Evolutionary conservation across 2,113 vertebrate genomes (phyloP).

Genomic region (Pygoscelis antarcticus): DNA sequence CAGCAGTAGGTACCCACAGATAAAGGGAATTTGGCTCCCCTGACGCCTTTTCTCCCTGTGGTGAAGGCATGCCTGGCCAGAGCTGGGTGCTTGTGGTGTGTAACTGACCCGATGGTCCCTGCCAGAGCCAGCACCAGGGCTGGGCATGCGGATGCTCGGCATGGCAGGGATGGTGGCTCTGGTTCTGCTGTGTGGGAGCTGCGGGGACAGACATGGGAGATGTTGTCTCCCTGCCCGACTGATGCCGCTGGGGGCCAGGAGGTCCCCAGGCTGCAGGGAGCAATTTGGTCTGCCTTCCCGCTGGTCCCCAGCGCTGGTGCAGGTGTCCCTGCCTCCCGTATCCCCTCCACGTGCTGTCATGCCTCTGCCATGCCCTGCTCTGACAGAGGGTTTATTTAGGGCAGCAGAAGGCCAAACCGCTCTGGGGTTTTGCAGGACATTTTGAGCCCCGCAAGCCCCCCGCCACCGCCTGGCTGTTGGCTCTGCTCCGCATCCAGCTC

Average conservation of each 20-base stretch:
- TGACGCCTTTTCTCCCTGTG: neutral
- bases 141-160: fast-evolving
- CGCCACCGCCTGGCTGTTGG: fast-evolving
- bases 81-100: neutral
- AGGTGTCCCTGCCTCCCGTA: neutral
- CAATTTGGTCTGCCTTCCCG: neutral
- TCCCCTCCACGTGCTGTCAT: neutral
- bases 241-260: neutral
- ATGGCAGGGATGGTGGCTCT: neutral
- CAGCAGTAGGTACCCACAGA: slow-evolving; percentile 54
- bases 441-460: fast-evolving
- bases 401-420: neutral
- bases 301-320: neutral
- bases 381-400: neutral
- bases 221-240: neutral
- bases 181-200: neutral
- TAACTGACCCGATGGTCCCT: neutral
- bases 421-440: neutral
- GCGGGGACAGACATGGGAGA: neutral
- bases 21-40: slow-evolving; percentile 46
- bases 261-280: neutral
- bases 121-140: fast-evolving
- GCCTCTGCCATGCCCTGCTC: neutral
- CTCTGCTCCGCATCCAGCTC: neutral
- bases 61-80: neutral